Evolutionary conservation across 2,888 invertebrate genomes (phyloP).

Genomic region (Physocephala rufipes): DNA sequence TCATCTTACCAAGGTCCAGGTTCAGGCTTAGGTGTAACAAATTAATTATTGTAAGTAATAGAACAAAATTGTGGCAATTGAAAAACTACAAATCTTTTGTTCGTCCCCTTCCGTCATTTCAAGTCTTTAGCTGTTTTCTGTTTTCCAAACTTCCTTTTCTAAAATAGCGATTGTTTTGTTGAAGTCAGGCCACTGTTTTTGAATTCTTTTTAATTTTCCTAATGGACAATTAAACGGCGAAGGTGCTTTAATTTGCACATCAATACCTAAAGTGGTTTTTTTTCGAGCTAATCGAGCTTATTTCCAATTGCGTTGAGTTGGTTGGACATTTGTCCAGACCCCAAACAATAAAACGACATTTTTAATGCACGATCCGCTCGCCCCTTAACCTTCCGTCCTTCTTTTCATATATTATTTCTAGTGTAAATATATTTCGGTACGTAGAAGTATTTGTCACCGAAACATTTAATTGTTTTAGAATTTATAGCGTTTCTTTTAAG

Average conservation of each 20-base stretch:
- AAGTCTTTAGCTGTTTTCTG: background rate
- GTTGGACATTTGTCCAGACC: too few species aligned
- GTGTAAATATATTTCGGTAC: background rate
- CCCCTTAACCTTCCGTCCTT: background rate
- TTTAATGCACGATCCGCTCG: too few species aligned
- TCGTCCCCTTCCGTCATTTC: background rate
- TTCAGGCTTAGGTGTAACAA: background rate
- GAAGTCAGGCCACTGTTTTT: background rate
- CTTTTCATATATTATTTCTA: background rate
- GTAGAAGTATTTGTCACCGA: too few species aligned
- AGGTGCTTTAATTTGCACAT: background rate
- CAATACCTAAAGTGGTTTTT: background rate
- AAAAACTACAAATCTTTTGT: too few species aligned
- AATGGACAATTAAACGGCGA: constrained; percentile 42
- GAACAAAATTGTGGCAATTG: background rate
- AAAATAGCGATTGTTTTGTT: too few species aligned
- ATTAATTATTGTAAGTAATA: background rate
- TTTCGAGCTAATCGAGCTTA: too few species aligned
- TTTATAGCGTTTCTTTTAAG: too few species aligned
- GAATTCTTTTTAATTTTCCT: constrained; percentile 47
- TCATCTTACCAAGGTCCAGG: background rate
- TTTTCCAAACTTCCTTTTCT: background rate
- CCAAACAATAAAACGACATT: too few species aligned
- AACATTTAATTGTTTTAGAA: too few species aligned
- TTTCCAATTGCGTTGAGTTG: too few species aligned